Conservation (phyloP, 2,888 invertebrate genomes). For the Tanytarsus gracilentus region DNA sequence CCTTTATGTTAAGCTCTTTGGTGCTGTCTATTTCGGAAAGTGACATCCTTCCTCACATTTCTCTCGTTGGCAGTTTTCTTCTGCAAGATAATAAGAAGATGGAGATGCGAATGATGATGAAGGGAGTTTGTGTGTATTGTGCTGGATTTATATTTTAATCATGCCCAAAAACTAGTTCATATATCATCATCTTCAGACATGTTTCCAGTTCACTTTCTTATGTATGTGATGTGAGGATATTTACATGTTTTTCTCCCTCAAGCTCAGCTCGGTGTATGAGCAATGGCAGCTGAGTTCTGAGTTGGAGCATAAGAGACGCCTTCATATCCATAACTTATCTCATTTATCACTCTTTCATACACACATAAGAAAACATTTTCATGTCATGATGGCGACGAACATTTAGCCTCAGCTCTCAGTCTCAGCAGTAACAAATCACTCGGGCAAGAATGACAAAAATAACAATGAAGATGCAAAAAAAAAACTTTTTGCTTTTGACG, state of each 20-base stretch:
- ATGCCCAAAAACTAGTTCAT: slow-evolving; percentile 25
- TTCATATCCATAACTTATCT: slow-evolving; percentile 26
- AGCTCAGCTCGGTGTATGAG: not conserved
- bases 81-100: no score
- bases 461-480: not conserved
- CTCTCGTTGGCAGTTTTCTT: not conserved
- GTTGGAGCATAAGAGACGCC: slow-evolving; percentile 21
- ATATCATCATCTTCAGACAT: slow-evolving; percentile 14
- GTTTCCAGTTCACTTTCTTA: slow-evolving; percentile 9
- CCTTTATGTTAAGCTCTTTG: not conserved
- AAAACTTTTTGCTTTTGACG: not conserved
- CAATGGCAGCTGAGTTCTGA: no score
- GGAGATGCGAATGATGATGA: not conserved
- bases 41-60: not conserved
- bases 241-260: slow-evolving; percentile 3
- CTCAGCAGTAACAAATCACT: not conserved
- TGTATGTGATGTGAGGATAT: slow-evolving; percentile 9
- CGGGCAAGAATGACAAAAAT: not conserved
- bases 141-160: slow-evolving; percentile 26
- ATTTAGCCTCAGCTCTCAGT: not conserved
- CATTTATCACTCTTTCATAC: slow-evolving; percentile 16
- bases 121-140: no score
- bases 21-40: not conserved
- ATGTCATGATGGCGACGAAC: not conserved
- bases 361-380: not conserved